Conservation (phyloP, 1,140 invertebrate species). For the Octopus sinensis region DNA sequence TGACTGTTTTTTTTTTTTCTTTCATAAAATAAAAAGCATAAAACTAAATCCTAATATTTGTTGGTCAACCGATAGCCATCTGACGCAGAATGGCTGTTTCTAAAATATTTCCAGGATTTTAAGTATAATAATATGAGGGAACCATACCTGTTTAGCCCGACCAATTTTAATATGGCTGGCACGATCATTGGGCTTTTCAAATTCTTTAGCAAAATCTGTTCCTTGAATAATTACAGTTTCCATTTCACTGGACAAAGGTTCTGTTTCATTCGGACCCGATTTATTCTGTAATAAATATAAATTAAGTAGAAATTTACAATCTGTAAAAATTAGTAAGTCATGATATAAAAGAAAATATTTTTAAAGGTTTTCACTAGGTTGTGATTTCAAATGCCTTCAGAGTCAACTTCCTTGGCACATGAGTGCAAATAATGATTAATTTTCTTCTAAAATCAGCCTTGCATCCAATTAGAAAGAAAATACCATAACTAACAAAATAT, state of each 20-base stretch:
- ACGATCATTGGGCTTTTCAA: constrained; percentile 9
- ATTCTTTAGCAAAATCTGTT: constrained; percentile 10
- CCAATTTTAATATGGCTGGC: constrained; percentile 9
- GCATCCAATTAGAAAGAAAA: too few species aligned
- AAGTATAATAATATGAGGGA: neutral
- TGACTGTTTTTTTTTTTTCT: neutral
- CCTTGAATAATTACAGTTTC: constrained; percentile 8
- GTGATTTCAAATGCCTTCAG: too few species aligned
- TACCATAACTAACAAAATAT: too few species aligned
- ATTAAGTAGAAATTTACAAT: too few species aligned
- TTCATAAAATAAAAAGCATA: constrained; percentile 6
- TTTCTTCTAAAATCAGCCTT: too few species aligned
- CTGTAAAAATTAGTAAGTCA: too few species aligned
- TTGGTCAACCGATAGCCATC: constrained; percentile 1
- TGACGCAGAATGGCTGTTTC: neutral
- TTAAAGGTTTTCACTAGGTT: too few species aligned
- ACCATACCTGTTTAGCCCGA: neutral
- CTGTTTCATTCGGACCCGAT: neutral
- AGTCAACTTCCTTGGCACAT: too few species aligned
- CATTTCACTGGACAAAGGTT: neutral
- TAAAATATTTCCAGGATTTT: neutral
- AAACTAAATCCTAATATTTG: neutral
- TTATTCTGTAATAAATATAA: neutral
- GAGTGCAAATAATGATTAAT: too few species aligned
- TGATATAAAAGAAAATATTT: too few species aligned